phyloP scores from a whole-genome alignment of 2,888 invertebrate species.

The Oscheius sp. region DNA sequence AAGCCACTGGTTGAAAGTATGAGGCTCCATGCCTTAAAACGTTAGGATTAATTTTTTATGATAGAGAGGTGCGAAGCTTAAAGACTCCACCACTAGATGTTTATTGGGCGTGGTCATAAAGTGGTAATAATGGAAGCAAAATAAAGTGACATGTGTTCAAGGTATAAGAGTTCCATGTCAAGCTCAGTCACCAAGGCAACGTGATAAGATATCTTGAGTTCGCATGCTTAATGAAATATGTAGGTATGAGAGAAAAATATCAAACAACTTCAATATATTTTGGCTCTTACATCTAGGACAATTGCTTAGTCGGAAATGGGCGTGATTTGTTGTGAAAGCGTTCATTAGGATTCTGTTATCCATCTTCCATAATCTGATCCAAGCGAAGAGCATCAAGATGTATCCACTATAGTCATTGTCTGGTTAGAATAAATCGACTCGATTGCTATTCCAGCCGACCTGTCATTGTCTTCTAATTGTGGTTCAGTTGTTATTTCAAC shows the following conservation, averaged over 20 bases:
- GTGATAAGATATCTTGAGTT: background rate
- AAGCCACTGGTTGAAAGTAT: conserved; percentile 22
- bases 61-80: background rate
- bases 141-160: background rate
- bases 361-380: background rate
- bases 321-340: background rate
- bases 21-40: conserved; percentile 22
- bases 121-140: conserved; percentile 5
- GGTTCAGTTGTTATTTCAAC: conserved; percentile 16
- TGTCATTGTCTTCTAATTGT: conserved; percentile 11
- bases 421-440: background rate
- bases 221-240: background rate
- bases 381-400: background rate
- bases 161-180: background rate
- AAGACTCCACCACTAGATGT: conserved; percentile 2
- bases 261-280: background rate
- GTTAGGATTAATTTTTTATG: background rate
- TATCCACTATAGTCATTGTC: background rate
- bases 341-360: too few species aligned
- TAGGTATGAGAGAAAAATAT: background rate
- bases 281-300: background rate
- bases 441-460: too few species aligned
- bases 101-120: conserved; percentile 22
- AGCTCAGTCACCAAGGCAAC: background rate
- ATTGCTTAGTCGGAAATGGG: background rate